Evolutionary conservation across 2,113 vertebrate genomes (phyloP).

Genomic region (Otis tarda): DNA sequence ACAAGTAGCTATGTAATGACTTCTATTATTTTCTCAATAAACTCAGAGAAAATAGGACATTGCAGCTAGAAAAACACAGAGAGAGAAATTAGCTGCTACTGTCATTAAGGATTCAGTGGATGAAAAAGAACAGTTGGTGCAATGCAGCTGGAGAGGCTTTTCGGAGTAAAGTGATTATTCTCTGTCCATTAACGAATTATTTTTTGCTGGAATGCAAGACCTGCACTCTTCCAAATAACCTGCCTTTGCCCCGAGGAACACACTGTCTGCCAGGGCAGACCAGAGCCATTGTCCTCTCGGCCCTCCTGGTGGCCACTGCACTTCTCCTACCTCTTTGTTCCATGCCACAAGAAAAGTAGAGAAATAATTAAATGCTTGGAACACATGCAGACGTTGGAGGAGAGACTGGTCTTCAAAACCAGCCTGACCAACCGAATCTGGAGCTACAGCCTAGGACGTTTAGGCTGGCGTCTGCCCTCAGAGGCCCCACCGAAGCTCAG

Average conservation of each 20-base stretch:
- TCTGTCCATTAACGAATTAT: constrained; percentile 75
- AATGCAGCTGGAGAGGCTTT: constrained; percentile 75
- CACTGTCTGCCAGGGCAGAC: not conserved
- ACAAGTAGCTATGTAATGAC: constrained; percentile 58
- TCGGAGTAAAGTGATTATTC: constrained; percentile 70
- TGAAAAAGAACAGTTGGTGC: constrained; percentile 77
- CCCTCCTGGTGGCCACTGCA: not conserved
- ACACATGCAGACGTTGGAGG: not conserved
- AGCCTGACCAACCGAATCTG: not conserved
- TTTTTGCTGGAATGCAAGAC: constrained; percentile 69
- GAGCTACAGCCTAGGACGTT: not conserved
- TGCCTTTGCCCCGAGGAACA: constrained; percentile 51
- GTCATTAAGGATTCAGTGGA: constrained; percentile 66
- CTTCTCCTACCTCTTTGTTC: not conserved
- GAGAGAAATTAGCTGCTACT: constrained; percentile 59
- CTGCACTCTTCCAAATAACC: constrained; percentile 68
- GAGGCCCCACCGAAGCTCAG: not conserved
- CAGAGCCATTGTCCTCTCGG: not conserved
- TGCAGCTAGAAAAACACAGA: constrained; percentile 48
- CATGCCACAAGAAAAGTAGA: not conserved
- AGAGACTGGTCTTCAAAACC: not conserved
- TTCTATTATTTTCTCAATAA: constrained; percentile 63
- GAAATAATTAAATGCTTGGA: not conserved
- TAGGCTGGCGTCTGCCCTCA: not conserved
- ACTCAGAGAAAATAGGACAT: constrained; percentile 39